A percentile compares a stretch with the other conserved stretches of the same genome.
phyloP scores from a whole-genome alignment of 2,113 vertebrate species.

The Crotalus tigris region DNA sequence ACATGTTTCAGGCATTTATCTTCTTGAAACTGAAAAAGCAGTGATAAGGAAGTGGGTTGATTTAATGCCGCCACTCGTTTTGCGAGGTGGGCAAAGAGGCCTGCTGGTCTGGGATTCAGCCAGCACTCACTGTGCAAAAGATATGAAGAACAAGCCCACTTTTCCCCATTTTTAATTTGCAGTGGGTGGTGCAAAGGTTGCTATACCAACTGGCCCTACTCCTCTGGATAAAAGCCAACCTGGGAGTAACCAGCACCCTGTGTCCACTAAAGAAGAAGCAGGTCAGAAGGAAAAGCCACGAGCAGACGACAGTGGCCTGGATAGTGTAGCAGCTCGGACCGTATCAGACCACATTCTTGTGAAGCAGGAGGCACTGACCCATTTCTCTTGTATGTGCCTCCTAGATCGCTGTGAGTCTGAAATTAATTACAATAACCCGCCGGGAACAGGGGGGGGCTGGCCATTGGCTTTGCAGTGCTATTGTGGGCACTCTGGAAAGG shows the following conservation, averaged over 20 bases:
- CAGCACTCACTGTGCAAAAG: no score
- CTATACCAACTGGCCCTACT: slow-evolving; percentile 88
- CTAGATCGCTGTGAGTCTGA: slow-evolving; percentile 92
- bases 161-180: slow-evolving; percentile 98
- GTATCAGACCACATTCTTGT: slow-evolving; percentile 83
- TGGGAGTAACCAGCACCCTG: slow-evolving; percentile 85
- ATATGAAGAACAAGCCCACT: slow-evolving; percentile 70
- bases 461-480: slow-evolving; percentile 92
- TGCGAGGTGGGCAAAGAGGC: no score
- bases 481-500: slow-evolving; percentile 95
- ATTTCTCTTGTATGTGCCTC: not conserved
- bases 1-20: no score
- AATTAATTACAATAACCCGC: slow-evolving; percentile 94
- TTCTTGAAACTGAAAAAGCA: no score
- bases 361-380: slow-evolving; percentile 78
- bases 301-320: slow-evolving; percentile 81
- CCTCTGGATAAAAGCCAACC: slow-evolving; percentile 87
- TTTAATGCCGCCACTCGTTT: no score
- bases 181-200: slow-evolving; percentile 99
- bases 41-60: no score
- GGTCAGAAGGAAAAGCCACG: slow-evolving; percentile 86
- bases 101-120: no score
- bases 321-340: slow-evolving; percentile 76
- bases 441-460: slow-evolving; percentile 92
- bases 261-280: slow-evolving; percentile 86